A percentile compares a stretch with the other conserved stretches of the same genome.
phyloP scores from a whole-genome alignment of 2,888 invertebrate species.

The Aproaerema taeniolella region DNA sequence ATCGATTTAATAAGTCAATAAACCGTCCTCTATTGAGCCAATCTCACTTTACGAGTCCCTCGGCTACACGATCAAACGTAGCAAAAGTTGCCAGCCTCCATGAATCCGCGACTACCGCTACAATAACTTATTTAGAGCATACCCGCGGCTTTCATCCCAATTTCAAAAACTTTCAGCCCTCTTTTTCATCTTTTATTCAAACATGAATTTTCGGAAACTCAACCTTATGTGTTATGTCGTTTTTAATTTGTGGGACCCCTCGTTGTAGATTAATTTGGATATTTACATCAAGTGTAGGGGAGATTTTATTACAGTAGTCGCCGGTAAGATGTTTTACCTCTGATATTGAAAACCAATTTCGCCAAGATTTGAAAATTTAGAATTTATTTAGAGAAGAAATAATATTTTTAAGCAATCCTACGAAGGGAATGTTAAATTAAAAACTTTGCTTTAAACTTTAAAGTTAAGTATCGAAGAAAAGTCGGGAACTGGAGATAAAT shows the following conservation, averaged over 20 bases:
- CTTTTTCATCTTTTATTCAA: slow-evolving; percentile 21
- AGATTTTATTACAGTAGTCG: too few species aligned
- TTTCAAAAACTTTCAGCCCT: slow-evolving; percentile 32
- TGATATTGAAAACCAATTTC: too few species aligned
- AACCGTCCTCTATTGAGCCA: slow-evolving; percentile 63
- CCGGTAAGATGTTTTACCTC: too few species aligned
- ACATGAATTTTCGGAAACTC: slow-evolving; percentile 1
- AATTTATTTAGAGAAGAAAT: too few species aligned
- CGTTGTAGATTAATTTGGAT: neutral
- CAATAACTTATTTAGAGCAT: slow-evolving; percentile 33
- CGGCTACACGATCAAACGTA: slow-evolving; percentile 51
- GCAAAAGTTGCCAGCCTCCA: slow-evolving; percentile 42
- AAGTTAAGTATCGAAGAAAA: too few species aligned
- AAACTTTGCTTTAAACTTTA: too few species aligned
- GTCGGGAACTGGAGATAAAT: too few species aligned
- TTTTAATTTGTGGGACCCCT: too few species aligned
- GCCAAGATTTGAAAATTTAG: too few species aligned
- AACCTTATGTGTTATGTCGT: neutral
- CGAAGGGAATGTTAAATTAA: too few species aligned
- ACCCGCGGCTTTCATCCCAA: slow-evolving; percentile 35
- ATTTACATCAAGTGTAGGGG: neutral
- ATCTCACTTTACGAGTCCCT: slow-evolving; percentile 69
- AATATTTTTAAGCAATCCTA: too few species aligned
- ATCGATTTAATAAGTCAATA: slow-evolving; percentile 72
- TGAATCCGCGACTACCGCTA: slow-evolving; percentile 22